phyloP scores from a whole-genome alignment of 2,113 vertebrate species.

The Danio rerio region GRCz12tu NC_133199.1:28183501-28184000 shows the following conservation, averaged over 20 bases:
- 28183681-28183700: constrained; percentile 45
- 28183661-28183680: not conserved
- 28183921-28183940: not conserved
- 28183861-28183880: not conserved
- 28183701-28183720: constrained; percentile 55
- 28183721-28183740: constrained; percentile 59
- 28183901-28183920: not conserved
- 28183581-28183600: not conserved
- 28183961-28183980: not conserved
- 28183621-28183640: constrained; percentile 5
- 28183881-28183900: not conserved
- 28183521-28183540: constrained; percentile 16
- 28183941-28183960: not conserved
- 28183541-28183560: not conserved
- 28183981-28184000: not conserved
- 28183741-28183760: constrained; percentile 53
- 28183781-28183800: constrained; percentile 11
- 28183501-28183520: constrained; percentile 38
- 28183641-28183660: not conserved
- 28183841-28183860: not conserved
- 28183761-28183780: constrained; percentile 21
- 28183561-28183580: not conserved
- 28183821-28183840: not conserved
- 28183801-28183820: not conserved
- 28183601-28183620: constrained; percentile 4